Conservation (phyloP, 2,888 invertebrate genomes). For the Dendrolimus pini region DNA sequence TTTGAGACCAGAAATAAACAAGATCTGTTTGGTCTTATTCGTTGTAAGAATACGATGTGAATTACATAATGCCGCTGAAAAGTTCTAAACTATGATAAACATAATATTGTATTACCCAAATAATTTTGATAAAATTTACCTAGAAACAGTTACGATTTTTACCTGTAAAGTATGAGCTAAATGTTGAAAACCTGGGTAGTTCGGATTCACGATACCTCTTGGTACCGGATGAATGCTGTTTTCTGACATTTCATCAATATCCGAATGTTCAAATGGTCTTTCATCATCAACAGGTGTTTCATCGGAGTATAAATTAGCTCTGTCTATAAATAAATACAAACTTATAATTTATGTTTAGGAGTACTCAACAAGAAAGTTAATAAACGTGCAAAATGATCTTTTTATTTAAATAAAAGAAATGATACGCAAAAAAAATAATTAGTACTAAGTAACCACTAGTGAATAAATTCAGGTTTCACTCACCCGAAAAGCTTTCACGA, state of each 20-base stretch:
- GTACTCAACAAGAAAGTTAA: neutral
- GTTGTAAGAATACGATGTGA: no score
- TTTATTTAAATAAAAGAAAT: neutral
- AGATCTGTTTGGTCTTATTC: no score
- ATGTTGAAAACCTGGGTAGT: conserved; percentile 90
- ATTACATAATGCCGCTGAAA: no score
- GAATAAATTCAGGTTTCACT: conserved; percentile 1
- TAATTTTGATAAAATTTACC: no score
- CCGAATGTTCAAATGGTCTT: conserved; percentile 74
- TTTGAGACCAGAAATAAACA: no score
- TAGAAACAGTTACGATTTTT: conserved; percentile 6
- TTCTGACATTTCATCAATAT: conserved; percentile 71
- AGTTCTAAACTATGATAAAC: no score
- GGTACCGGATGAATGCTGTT: conserved; percentile 62
- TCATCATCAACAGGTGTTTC: conserved; percentile 70
- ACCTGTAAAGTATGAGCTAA: conserved; percentile 83
- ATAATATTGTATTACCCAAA: no score
- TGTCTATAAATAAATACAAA: conserved; percentile 20
- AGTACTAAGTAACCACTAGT: conserved; percentile 5
- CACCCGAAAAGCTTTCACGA: conserved; percentile 33
- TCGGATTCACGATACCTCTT: conserved; percentile 88
- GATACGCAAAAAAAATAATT: conserved; percentile 1
- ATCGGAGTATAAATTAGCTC: conserved; percentile 42
- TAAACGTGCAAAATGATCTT: neutral
- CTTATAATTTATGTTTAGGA: neutral